Base-by-base conservation (phyloP, 1,140 invertebrate species). In the Cataglyphis hispanica region DNA sequence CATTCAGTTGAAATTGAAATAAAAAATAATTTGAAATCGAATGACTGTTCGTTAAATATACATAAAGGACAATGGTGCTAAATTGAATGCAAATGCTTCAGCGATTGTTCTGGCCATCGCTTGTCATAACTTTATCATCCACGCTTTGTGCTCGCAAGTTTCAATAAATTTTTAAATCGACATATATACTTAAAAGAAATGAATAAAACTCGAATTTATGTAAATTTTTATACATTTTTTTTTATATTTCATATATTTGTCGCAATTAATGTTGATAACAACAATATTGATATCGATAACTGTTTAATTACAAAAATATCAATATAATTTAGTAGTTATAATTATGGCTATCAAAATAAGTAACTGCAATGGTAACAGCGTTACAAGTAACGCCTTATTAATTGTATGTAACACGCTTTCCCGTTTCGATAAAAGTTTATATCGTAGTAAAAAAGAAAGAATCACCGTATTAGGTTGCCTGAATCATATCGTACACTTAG, bases 191-290 rank as follows among this genome's bases (percentile, higher is more conserved):
- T 46, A 46, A 50, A 50, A 19, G 13, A 46, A 46, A 46, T 46
- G 11, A 46, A 4, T 19, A 50, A 50, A 1, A 50, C 19, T 50
- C 16, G 13, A 50, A 50, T 19, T 50, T 50, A 11, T 60, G 22
- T 43, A 81, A 81, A 58, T n/a, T 70, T 43, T 70, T 69, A 22
- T 40, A 13, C 1, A n/a, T 19, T 56, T 13, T 70, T 43, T 70
- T 69, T 16, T 40, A 13, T 2, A n/a, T 19, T 56, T 13, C 56
- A 67, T 40, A 56, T 40, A 50, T 1, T 16, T 50, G 22, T 40
- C 46, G 5, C 25, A n/a, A 22, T 81, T 31, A 58, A 69, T n/a
- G 16, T 34, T n/a, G 1, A 11, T 19, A 25, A 37, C 6, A 75
- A 31, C 25, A 46, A 13, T 80, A 40, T 43, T 43, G 40, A 43